Evolutionary conservation across 2,797 vertebrate species (phyloP).

Genomic region (Squalus acanthias): DNA sequence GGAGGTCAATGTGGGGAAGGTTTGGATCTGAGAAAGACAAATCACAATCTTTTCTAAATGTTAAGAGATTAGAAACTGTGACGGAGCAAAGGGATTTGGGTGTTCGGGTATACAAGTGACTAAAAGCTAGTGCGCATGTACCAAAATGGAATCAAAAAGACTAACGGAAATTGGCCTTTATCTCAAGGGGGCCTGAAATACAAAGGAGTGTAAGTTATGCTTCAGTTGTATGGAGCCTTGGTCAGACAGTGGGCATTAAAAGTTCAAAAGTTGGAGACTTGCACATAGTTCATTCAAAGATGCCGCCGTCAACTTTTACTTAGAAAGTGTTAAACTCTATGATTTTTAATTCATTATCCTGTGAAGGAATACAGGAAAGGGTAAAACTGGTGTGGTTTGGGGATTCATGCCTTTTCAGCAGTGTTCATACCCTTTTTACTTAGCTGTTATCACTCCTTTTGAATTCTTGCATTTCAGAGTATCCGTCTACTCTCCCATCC

Average conservation of each 20-base stretch:
- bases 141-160: no score
- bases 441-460: neutral
- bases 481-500: neutral
- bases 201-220: no score
- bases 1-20: no score
- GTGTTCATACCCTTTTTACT: neutral
- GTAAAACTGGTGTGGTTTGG: neutral
- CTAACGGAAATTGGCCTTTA: no score
- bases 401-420: neutral
- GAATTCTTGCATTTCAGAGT: neutral
- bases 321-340: neutral
- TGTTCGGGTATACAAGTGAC: no score
- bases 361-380: neutral
- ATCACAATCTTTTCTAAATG: no score
- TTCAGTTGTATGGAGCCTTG: no score
- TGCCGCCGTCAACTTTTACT: neutral
- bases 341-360: neutral
- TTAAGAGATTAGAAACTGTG: no score
- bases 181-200: no score
- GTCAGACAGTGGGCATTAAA: neutral
- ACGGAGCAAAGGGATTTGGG: no score
- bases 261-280: neutral
- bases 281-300: neutral
- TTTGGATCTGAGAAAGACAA: no score
- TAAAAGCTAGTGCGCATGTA: no score